Evolutionary conservation across 2,113 vertebrate species (phyloP).

Genomic region (Dasyurus viverrinus): DNA sequence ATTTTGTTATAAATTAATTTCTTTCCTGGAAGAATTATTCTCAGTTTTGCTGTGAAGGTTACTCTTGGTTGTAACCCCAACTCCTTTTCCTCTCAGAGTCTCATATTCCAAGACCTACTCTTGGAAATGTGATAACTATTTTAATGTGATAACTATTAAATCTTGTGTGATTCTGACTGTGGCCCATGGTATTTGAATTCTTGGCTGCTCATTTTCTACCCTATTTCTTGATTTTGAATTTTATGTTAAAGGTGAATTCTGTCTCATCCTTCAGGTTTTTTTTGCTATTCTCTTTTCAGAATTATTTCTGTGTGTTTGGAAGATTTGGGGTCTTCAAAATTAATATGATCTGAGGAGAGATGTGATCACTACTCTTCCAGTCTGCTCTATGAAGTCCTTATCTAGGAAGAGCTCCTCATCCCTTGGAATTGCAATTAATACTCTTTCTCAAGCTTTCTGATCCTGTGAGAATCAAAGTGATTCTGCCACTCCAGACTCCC

Average conservation of each 20-base stretch:
- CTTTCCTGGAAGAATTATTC: too few relatives aligned
- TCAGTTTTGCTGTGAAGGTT: too few relatives aligned
- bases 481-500: background rate
- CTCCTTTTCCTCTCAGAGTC: too few relatives aligned
- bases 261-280: background rate
- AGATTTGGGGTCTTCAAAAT: background rate
- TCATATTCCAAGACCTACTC: too few relatives aligned
- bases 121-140: too few relatives aligned
- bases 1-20: too few relatives aligned
- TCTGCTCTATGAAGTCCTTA: background rate
- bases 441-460: background rate
- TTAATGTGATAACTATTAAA: too few relatives aligned
- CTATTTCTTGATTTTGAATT: background rate
- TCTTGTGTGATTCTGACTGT: too few relatives aligned
- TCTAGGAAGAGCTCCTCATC: background rate
- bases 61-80: too few relatives aligned
- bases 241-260: background rate
- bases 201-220: too few relatives aligned
- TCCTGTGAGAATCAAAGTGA: background rate
- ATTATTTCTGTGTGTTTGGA: background rate
- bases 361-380: background rate
- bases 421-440: background rate
- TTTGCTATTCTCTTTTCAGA: background rate
- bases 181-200: too few relatives aligned
- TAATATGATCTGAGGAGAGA: background rate